Evolutionary conservation across 2,888 invertebrate genomes (phyloP).

Genomic region (Xanthorhoe designata): DNA sequence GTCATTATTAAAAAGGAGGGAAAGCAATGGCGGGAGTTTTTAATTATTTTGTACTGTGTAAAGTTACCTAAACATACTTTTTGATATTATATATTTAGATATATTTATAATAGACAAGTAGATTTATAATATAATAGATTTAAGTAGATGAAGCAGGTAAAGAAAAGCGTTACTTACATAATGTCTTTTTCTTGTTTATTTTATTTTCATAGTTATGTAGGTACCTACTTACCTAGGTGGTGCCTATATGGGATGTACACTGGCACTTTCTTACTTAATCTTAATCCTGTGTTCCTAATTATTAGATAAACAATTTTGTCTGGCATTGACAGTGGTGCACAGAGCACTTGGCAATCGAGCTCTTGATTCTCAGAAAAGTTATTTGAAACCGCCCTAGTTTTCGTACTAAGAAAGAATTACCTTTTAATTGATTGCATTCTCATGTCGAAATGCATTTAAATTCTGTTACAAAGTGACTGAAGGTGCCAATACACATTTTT

Average conservation of each 20-base stretch:
- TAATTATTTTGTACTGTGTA: too few relatives aligned
- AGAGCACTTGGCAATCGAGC: constrained; percentile 70
- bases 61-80: too few relatives aligned
- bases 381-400: constrained; percentile 81
- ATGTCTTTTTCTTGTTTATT: too few relatives aligned
- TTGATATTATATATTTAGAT: too few relatives aligned
- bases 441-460: constrained; percentile 2
- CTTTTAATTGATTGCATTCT: constrained; percentile 55
- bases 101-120: too few relatives aligned
- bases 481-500: too few relatives aligned
- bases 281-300: not conserved
- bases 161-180: too few relatives aligned
- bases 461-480: not conserved
- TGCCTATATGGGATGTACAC: not conserved
- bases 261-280: not conserved
- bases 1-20: too few relatives aligned
- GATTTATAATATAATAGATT: too few relatives aligned
- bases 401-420: constrained; percentile 64
- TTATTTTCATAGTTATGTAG: too few relatives aligned
- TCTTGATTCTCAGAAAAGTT: constrained; percentile 76
- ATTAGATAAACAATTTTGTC: constrained; percentile 16
- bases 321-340: constrained; percentile 79
- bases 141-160: too few relatives aligned
- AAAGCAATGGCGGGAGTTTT: too few relatives aligned
- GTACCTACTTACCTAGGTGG: not conserved